Conservation (phyloP, 2,888 invertebrate species). For the Lymantria dispar region DNA sequence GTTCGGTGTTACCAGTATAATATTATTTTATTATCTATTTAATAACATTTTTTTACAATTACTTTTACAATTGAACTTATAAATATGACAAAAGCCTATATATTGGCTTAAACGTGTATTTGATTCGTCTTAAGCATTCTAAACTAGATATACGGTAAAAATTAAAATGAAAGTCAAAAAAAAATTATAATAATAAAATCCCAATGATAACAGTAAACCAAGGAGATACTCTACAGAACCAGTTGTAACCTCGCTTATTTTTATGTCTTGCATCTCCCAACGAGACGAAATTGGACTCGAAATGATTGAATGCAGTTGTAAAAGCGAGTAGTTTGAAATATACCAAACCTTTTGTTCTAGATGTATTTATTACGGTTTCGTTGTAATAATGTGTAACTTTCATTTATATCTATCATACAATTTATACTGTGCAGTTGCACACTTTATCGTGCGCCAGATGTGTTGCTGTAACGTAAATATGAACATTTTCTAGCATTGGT, state of each 20-base stretch:
- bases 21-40: no score
- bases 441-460: constrained; percentile 18
- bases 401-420: constrained; percentile 29
- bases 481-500: constrained; percentile 10
- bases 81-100: no score
- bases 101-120: no score
- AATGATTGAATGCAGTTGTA: constrained; percentile 80
- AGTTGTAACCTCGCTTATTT: constrained; percentile 26
- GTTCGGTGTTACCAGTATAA: no score
- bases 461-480: constrained; percentile 14
- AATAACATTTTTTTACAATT: no score
- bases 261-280: constrained; percentile 31
- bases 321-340: constrained; percentile 67
- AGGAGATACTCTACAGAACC: neutral
- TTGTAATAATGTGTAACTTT: constrained; percentile 39
- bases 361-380: constrained; percentile 43
- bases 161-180: no score
- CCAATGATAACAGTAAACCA: no score
- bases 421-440: constrained; percentile 21
- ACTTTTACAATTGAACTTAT: no score
- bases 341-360: constrained; percentile 54
- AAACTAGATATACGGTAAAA: no score
- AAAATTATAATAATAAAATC: no score
- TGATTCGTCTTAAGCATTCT: no score
- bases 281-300: constrained; percentile 70